Evolutionary conservation across 2,888 invertebrate genomes (phyloP).

Genomic region (Microctonus aethiopoides): DNA sequence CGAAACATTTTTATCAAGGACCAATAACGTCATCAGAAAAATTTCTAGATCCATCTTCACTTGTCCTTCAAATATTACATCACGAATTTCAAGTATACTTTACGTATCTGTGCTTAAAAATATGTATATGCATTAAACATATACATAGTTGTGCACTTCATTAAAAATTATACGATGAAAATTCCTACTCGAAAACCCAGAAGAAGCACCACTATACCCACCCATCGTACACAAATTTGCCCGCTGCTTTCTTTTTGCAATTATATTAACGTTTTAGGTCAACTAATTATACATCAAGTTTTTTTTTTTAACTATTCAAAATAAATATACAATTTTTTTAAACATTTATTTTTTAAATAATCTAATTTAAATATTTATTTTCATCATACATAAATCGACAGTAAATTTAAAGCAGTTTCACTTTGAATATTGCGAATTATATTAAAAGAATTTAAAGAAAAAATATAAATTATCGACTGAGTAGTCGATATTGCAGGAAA

Average conservation of each 20-base stretch:
- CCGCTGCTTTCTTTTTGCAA: not conserved
- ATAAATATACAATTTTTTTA: too few relatives aligned
- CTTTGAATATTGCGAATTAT: too few relatives aligned
- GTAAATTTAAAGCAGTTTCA: too few relatives aligned
- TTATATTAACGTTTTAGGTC: not conserved
- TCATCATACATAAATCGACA: too few relatives aligned
- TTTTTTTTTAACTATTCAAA: not conserved
- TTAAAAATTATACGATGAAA: conserved; percentile 13
- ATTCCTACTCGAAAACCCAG: not conserved
- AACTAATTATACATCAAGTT: not conserved
- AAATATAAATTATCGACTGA: not conserved
- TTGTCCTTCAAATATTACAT: not conserved
- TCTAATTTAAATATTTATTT: too few relatives aligned
- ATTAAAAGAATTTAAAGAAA: not conserved
- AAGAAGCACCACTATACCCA: not conserved
- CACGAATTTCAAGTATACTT: not conserved
- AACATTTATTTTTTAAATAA: too few relatives aligned
- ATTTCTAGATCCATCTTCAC: not conserved
- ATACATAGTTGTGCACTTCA: not conserved
- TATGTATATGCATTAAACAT: not conserved
- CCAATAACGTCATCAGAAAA: not conserved
- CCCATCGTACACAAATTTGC: not conserved
- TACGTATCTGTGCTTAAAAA: too few relatives aligned
- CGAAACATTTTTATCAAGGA: conserved; percentile 3
- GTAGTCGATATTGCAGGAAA: not conserved